A percentile compares a stretch with the other conserved stretches of the same genome.
Evolutionary conservation across 2,888 invertebrate genomes (phyloP).

Genomic region (Brenthis ino): DNA sequence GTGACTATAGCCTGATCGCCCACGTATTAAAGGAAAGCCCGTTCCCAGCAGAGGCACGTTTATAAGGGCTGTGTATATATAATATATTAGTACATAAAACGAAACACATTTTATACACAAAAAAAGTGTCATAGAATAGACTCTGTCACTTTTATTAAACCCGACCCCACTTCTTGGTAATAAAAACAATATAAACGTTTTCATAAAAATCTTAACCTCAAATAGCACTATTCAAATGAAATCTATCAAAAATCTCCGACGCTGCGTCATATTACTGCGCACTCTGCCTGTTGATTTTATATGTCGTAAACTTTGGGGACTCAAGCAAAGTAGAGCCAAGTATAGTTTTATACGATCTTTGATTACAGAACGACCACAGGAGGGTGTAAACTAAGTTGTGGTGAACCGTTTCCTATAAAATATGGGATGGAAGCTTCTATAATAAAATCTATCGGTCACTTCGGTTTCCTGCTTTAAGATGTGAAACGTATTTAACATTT

Average conservation of each 20-base stretch:
- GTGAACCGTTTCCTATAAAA: constrained; percentile 10
- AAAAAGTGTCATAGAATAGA: no score
- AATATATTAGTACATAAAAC: no score
- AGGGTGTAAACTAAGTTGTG: constrained; percentile 13
- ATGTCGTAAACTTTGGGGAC: constrained; percentile 49
- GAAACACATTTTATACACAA: no score
- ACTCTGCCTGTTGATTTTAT: constrained; percentile 47
- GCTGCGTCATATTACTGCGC: constrained; percentile 8
- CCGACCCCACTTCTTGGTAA: neutral
- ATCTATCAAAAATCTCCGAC: constrained; percentile 8
- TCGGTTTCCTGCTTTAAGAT: constrained; percentile 9
- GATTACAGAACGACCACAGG: constrained; percentile 44
- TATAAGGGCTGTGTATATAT: no score
- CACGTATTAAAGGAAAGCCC: no score
- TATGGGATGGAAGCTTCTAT: constrained; percentile 21
- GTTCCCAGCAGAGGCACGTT: no score
- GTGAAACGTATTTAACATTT: constrained; percentile 10
- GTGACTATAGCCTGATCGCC: no score
- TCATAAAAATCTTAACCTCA: neutral
- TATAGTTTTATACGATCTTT: constrained; percentile 51
- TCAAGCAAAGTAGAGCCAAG: constrained; percentile 54
- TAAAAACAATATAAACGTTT: neutral
- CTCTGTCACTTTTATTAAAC: no score
- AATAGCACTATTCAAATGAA: neutral
- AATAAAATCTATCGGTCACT: constrained; percentile 4